Evolutionary conservation across 2,888 invertebrate species (phyloP).

Genomic region (Hypomecis punctinalis): DNA sequence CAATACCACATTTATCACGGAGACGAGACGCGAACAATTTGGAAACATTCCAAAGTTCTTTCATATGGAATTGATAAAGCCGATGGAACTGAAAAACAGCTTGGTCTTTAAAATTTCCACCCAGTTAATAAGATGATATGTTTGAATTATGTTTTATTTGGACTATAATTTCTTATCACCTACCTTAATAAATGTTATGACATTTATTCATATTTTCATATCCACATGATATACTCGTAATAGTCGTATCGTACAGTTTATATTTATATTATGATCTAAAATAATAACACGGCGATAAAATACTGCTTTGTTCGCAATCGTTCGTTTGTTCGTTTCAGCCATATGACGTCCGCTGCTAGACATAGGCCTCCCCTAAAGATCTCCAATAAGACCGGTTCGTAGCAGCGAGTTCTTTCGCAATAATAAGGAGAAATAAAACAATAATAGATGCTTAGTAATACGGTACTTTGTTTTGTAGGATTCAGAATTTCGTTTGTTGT

Average conservation of each 20-base stretch:
- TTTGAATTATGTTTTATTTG: constrained; percentile 25
- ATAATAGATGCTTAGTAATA: too few species aligned
- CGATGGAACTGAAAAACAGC: constrained; percentile 45
- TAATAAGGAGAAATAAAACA: too few species aligned
- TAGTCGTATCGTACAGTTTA: constrained; percentile 5
- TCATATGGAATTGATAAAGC: constrained; percentile 47
- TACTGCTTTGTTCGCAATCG: too few species aligned
- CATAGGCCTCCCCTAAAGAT: too few species aligned
- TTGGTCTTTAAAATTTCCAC: constrained; percentile 43
- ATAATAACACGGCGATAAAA: neutral
- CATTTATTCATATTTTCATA: constrained; percentile 7
- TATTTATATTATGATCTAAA: neutral
- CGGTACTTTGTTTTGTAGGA: too few species aligned
- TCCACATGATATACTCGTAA: constrained; percentile 6
- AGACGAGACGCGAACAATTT: constrained; percentile 63
- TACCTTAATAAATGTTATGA: constrained; percentile 15
- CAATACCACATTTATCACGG: constrained; percentile 64
- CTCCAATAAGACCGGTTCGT: too few species aligned
- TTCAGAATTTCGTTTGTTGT: too few species aligned
- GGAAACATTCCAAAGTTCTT: constrained; percentile 68
- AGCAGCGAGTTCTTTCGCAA: too few species aligned
- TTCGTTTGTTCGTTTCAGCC: too few species aligned
- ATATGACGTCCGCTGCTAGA: too few species aligned
- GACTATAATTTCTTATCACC: constrained; percentile 1
- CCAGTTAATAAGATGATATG: constrained; percentile 36